A percentile compares a stretch with the other conserved stretches of the same genome.
phyloP scores from a whole-genome alignment of 1,140 invertebrate genomes.

The Conopomorpha cramerella region DNA sequence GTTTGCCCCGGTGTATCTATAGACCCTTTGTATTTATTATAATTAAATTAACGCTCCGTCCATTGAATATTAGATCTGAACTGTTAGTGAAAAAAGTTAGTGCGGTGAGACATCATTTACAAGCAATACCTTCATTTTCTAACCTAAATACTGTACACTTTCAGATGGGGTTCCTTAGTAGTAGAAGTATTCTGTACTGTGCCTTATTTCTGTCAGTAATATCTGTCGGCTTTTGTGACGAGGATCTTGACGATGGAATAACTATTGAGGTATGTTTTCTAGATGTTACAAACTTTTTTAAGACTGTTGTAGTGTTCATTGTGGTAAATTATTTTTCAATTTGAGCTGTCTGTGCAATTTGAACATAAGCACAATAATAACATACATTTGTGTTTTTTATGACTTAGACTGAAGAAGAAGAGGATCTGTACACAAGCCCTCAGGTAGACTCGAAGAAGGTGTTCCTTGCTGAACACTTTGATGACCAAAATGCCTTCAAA shows the following conservation, averaged over 20 bases:
- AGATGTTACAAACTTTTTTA: too few relatives aligned
- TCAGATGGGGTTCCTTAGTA: constrained; percentile 39
- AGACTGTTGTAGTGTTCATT: too few relatives aligned
- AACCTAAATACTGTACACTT: too few relatives aligned
- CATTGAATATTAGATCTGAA: too few relatives aligned
- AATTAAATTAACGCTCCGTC: constrained; percentile 40
- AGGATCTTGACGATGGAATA: constrained; percentile 27
- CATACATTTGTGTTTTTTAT: constrained; percentile 1
- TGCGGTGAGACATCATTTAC: too few relatives aligned
- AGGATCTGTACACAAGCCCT: constrained; percentile 50
- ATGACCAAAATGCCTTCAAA: constrained; percentile 74
- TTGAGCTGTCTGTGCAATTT: too few relatives aligned
- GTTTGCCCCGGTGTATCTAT: too few relatives aligned
- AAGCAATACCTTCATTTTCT: too few relatives aligned
- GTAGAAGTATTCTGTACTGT: constrained; percentile 18
- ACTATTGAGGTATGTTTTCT: constrained; percentile 29
- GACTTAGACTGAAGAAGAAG: constrained; percentile 30
- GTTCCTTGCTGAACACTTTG: constrained; percentile 90
- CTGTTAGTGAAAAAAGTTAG: too few relatives aligned
- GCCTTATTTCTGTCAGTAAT: constrained; percentile 22
- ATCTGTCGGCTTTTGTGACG: constrained; percentile 11
- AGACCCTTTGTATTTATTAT: too few relatives aligned
- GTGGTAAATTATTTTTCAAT: too few relatives aligned
- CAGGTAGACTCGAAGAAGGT: constrained; percentile 63
- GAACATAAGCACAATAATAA: too few relatives aligned